Evolutionary conservation across 2,888 invertebrate species (phyloP), one percentile per base, ranked within the genome.

Genomic region (Idaea aversata): DNA sequence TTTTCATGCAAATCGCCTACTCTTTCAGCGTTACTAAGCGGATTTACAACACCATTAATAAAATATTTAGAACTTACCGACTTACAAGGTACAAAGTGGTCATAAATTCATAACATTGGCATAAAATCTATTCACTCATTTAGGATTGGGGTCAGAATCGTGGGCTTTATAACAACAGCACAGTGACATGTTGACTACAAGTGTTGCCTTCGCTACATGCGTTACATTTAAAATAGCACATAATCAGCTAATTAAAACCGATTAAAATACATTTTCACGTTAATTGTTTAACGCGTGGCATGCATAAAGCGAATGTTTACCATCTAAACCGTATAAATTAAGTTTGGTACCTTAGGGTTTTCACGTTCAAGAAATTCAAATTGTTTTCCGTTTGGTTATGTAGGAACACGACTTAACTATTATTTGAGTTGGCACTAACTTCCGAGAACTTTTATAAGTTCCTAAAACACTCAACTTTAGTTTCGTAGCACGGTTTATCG

Each of bases 201-300:
- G 47, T 47, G 47, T 47, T 13, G 47, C 47, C 47, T 47, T 73
- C 74, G 65, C 67, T 71, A 75, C 77, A 59, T 63, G 76, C 63
- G 69, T 64, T 68, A 75, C 84, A 87, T 87, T 73, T 65, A 72
- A 86, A 87, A 70, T 74, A 80, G 78, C 74, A 72, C 68, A 77
- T 77, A 77, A 79, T 77, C 80, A 80, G 77, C 74, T 75, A 79
- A 82, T 84, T 84, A 79, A 75, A 77, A 70, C 76, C 73, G 74
- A 82, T 81, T 78, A 77, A 68, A 77, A 81, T 82, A 74, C 77
- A 74, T 77, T 78, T 82, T 81, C 80, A 77, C 80, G 78, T 80
- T 82, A 83, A 85, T 81, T 81, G 74, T 68, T 70, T 64, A 69
- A 68, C 73, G 69, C 67, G 64, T 63, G 65, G 80, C 76, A 83